Conservation (phyloP, 2,888 invertebrate genomes). For the Protonemura montana region DNA sequence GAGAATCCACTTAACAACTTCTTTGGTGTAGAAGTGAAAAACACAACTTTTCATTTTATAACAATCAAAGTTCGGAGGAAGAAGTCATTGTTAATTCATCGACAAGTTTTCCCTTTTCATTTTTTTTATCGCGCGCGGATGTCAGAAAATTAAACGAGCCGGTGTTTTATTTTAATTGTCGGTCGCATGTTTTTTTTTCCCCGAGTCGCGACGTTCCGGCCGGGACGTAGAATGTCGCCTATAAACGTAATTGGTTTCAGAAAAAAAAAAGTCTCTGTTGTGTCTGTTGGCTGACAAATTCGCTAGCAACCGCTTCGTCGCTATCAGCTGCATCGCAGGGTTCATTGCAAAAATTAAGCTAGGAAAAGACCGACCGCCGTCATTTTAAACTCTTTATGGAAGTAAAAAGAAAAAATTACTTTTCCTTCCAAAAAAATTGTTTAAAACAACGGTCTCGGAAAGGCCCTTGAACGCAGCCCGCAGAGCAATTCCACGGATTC, state of each 20-base stretch:
- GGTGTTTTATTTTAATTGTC: constrained; percentile 12
- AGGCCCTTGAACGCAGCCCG: neutral
- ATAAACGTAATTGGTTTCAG: neutral
- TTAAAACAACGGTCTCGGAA: neutral
- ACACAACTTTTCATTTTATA: neutral
- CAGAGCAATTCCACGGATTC: neutral
- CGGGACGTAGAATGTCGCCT: neutral
- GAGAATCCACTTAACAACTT: constrained; percentile 35
- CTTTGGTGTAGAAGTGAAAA: constrained; percentile 9
- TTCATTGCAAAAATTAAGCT: constrained; percentile 7
- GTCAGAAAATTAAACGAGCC: neutral
- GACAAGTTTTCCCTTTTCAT: neutral
- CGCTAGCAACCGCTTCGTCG: neutral
- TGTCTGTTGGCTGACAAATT: neutral
- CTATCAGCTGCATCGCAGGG: neutral
- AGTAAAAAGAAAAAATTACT: neutral
- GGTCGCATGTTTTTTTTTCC: neutral
- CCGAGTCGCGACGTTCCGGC: neutral
- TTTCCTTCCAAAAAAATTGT: neutral
- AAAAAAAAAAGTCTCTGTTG: neutral
- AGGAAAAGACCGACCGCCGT: neutral
- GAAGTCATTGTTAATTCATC: constrained; percentile 12
- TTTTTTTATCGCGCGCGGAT: neutral
- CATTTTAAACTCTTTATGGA: neutral
- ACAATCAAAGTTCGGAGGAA: constrained; percentile 7